Evolutionary conservation across 1,140 invertebrate genomes (phyloP), one percentile per base, ranked within the genome.

Genomic region (Zeugodacus cucurbitae): DNA sequence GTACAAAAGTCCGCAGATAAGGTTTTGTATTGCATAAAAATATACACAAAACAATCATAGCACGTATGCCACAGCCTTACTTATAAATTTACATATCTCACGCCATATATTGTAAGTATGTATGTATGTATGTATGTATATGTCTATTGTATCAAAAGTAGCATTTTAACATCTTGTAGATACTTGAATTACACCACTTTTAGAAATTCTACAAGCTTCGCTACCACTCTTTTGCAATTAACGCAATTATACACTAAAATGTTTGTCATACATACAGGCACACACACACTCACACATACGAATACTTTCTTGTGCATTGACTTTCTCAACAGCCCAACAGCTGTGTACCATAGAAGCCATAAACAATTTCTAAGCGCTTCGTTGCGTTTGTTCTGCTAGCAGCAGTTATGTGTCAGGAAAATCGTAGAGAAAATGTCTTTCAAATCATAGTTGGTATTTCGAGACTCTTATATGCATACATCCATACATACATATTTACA

Each of bases 131-230:
- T 67, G 29, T 34, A 17, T 14, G 67, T 64, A 3, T 34, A 32
- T 11, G 37, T 41, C 4, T 82, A n/a, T 22, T 2, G 7, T 11
- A 82, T 48, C 74, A 14, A 82, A 82, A 82, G 74, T 29, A 44
- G 22, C 22, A 70, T 54, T 37, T 37, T 22, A 74, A 67, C 34
- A 20, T 41, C 67, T 74, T 41, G 62, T 41, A 44, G 37, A 10
- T 48, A 48, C 74, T 82, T 82, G 22, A 82, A 82, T 82, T 82
- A 82, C 74, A 82, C 22, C 37, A 82, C 22, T 82, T 82, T 82
- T 82, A 82, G 74, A 82, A 82, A 82, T 82, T 82, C 74, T 82
- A 48, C 41, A 82, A 82, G 74, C 11, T 20, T 82, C 7, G 7
- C 48, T 54, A 14, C 48, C 14, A 82, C 22, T 82, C 74, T 82